phyloP scores from a whole-genome alignment of 2,888 invertebrate genomes.

The Drosophila mimica region DNA sequence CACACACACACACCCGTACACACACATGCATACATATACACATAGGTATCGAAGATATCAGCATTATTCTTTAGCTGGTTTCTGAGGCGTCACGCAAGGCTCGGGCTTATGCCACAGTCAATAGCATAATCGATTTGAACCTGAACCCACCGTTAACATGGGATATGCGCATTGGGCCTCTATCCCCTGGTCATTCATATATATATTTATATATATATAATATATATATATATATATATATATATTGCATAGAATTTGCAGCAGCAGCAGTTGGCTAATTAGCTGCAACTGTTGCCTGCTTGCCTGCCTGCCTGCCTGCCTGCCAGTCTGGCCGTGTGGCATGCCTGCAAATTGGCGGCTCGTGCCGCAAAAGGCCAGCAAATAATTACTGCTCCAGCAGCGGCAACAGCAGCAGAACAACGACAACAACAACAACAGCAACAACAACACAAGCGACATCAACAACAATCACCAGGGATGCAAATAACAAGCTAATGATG shows the following conservation, averaged over 20 bases:
- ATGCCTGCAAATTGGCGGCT: conserved; percentile 62
- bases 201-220: background rate
- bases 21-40: conserved; percentile 15
- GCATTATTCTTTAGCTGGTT: conserved; percentile 10
- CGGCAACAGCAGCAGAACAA: conserved; percentile 14
- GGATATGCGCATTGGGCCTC: conserved; percentile 29
- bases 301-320: conserved; percentile 7
- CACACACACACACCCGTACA: background rate
- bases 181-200: conserved; percentile 7
- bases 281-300: conserved; percentile 72
- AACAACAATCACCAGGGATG: conserved; percentile 49
- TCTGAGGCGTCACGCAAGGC: conserved; percentile 41
- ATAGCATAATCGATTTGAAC: conserved; percentile 82
- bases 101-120: conserved; percentile 24
- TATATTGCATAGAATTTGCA: conserved; percentile 22
- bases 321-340: conserved; percentile 24
- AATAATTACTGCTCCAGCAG: conserved; percentile 48
- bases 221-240: background rate
- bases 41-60: background rate
- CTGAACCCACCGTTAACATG: conserved; percentile 65
- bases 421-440: conserved; percentile 17
- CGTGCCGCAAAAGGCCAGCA: conserved; percentile 66
- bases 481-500: conserved; percentile 79
- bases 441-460: conserved; percentile 9
- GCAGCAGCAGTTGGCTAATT: conserved; percentile 78